Evolutionary conservation across 2,888 invertebrate genomes (phyloP), one percentile per base, ranked within the genome.

Genomic region (Harpalus rubripes): DNA sequence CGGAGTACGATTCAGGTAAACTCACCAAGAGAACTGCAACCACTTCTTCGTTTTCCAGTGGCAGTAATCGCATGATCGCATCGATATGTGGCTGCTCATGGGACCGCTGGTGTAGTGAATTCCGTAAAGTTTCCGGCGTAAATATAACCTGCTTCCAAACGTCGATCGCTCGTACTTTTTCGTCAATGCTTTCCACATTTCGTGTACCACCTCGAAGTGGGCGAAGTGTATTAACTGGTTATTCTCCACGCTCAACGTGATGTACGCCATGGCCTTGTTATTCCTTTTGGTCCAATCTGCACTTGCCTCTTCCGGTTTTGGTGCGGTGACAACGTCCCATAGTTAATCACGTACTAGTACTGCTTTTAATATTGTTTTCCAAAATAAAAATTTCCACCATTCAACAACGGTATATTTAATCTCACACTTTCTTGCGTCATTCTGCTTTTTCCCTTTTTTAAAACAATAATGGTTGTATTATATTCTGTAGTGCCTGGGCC

Each of bases 321-420:
- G 85, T 10, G 41, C 12, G n/a, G 6, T 72, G 39, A 72, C 44
- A 16, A 85, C 10, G 22, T 22, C 22, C 22, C 22, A 22, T 22
- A 22, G 22, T 22, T 22, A 1, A 3, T 22, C 22, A 22, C 22
- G 22, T 22, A 22, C 22, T 3, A 22, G 22, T 10, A 85, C 39
- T n/a, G 81, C 81, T 59, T 72, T 81, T 12, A 85, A 16, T 81
- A 81, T 81, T n/a, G 44, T 81, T 44, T 85, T 85, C 85, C 85
- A 85, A 15, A 72, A 81, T 6, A 81, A 59, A 18, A 81, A 59
- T 81, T 85, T 18, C 58, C 81, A 59, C 85, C 81, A 63, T 85
- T 68, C n/a, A 80, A 41, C 10, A 82, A 26, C 56, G 82, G 56
- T 7, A 82, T 72, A 32, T 68, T 82, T 16, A 82, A n/a, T n/a